A percentile compares a stretch with the other conserved stretches of the same genome.
Evolutionary conservation across 2,113 vertebrate genomes (phyloP).

Genomic region (Hemichromis elongatus): DNA sequence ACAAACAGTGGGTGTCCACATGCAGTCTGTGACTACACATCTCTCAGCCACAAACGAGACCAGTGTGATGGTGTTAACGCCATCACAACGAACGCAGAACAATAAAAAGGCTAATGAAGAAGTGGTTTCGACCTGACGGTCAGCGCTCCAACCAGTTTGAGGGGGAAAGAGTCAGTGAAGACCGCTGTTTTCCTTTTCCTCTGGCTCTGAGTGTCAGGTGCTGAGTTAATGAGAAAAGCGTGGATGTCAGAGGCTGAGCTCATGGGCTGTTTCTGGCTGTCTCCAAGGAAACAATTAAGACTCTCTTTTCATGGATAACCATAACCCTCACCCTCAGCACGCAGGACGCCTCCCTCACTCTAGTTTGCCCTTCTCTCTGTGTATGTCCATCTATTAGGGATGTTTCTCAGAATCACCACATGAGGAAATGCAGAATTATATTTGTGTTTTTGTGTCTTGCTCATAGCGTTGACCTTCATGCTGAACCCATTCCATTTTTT

Average conservation of each 20-base stretch:
- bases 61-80: not conserved
- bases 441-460: not conserved
- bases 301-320: constrained; percentile 27
- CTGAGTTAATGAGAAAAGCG: constrained; percentile 37
- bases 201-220: constrained; percentile 26
- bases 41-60: not conserved
- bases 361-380: not conserved
- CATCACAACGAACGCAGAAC: not conserved
- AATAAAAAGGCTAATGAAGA: not conserved
- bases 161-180: not conserved
- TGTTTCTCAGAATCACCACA: not conserved
- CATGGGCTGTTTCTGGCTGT: constrained; percentile 20
- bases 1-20: not conserved
- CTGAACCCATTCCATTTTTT: not conserved
- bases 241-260: constrained; percentile 35
- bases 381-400: not conserved
- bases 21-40: not conserved
- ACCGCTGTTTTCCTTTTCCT: not conserved
- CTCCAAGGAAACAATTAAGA: constrained; percentile 63
- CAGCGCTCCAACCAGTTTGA: not conserved
- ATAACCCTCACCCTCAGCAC: not conserved
- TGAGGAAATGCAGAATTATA: not conserved
- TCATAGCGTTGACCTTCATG: not conserved
- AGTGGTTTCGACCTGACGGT: not conserved
- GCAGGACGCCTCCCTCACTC: not conserved